Evolutionary conservation across 2,113 vertebrate species (phyloP), one percentile per base, ranked within the genome.

Genomic region (Pelvicachromis taeniatus): DNA sequence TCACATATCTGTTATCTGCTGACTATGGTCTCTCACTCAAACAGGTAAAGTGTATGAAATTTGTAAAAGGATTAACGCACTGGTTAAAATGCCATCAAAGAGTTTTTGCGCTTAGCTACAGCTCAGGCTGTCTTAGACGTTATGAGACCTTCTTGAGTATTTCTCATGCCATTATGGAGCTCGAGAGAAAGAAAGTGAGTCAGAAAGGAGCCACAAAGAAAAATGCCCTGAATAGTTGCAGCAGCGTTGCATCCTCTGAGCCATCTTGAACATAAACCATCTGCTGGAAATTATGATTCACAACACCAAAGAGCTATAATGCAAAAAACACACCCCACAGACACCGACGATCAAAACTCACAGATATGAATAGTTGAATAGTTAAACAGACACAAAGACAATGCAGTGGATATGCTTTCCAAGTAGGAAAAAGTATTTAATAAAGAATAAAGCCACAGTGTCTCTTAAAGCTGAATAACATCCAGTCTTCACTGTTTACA

Each of bases 231-330:
- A 91, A 80, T 68, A 53, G 65, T 78, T 86, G 85, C 78, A 84
- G 87, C 80, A 55, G 78, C 19, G 63, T 82, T 78, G 84, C 75
- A 83, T 81, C 65, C 61, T 87, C 70, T 33, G 85, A 88, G 92
- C 88, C 87, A 83, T 94, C 85, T 89, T 88, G 91, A 92, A 89
- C 93, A 93, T 91, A 93, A 93, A 93, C 87, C 85, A 87, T 85
- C 82, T 78, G 85, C 93, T 95, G 94, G 92, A 95, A 94, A 93
- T 70, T 93, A 50, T 94, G 92, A 95, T 86, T 94, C 89, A 90
- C 86, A 52, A 55, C 65, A 88, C 82, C 70, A 59, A 38, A 55
- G 35, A 84, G 50, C 55, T 86, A 45, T 91, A 88, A 91, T 84
- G 83, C 89, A 91, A 89, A 93, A 92, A 92, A 83, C 88, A 94